Evolutionary conservation across 2,113 vertebrate genomes (phyloP), one percentile per base, ranked within the genome.

Genomic region (Erpornis zantholeuca): DNA sequence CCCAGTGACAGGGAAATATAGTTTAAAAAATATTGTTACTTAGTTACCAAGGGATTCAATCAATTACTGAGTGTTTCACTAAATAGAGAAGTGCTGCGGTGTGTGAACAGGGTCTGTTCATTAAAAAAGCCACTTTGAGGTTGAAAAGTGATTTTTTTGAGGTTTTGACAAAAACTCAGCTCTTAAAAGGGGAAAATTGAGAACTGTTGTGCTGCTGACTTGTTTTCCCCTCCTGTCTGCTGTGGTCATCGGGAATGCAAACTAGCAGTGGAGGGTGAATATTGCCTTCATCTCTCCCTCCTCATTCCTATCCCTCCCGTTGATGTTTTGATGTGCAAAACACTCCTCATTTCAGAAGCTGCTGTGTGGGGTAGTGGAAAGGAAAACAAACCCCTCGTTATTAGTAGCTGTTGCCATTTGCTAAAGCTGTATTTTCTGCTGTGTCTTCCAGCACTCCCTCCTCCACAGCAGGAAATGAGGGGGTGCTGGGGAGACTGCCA

Each of bases 391-490:
- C 4, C 22, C 53, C 38, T 82, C 3, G 4, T 92, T 88, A 88
- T 90, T 72, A 82, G 82, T 78, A 76, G 92, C 82, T 91, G 73
- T 71, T 93, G 11, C 52, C 64, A 22, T 79, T 83, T 86, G 66
- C 64, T 82, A 73, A 81, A 66, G 84, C 81, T 85, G 17, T 49
- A 36, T 93, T 87, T 93, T 82, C 90, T 91, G 60, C 92, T 80
- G 2, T 5, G 27, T 47, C 59, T 90, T 88, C 63, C 72, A 92
- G 72, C 71, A 12, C 42, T 25, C n/a, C 77, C 95, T 95, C 89
- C 96, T 94, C 93, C 81, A 35, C 86, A 68, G 72, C 84, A 85
- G 92, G 95, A 93, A 94, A 91, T 91, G 95, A 91, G 81, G 56
- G 69, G 84, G 68, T 66, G 84, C 59, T 73, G 82, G 68, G 83